Conservation (phyloP, 2,888 invertebrate species). For the Rotaria macrura region DNA sequence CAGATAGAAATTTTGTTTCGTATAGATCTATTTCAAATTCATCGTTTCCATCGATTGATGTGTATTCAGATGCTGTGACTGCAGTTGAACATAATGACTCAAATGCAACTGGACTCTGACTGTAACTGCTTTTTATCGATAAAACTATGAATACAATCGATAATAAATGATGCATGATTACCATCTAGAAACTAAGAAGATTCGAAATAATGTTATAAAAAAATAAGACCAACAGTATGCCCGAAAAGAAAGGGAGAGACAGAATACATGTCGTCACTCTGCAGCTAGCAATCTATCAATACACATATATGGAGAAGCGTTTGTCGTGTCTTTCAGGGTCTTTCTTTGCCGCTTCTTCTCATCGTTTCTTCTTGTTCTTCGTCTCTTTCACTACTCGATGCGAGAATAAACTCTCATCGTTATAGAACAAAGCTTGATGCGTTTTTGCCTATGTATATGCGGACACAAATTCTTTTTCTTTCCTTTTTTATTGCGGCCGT, state of each 20-base stretch:
- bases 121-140: neutral
- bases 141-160: neutral
- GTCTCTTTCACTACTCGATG: neutral
- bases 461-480: neutral
- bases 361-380: neutral
- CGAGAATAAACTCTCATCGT: neutral
- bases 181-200: neutral
- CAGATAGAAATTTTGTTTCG: neutral
- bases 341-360: neutral
- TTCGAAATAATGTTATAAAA: neutral
- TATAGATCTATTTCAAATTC: neutral
- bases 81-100: neutral
- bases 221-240: neutral
- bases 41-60: neutral
- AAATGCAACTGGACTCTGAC: neutral
- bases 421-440: neutral
- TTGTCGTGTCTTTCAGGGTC: neutral
- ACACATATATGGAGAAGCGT: neutral
- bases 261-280: neutral
- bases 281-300: neutral
- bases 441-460: neutral
- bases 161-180: neutral
- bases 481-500: neutral
- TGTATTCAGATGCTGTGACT: neutral
- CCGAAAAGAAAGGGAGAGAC: neutral